Conservation (phyloP, 2,797 vertebrate genomes). For the Sebastiscus tertius region DNA sequence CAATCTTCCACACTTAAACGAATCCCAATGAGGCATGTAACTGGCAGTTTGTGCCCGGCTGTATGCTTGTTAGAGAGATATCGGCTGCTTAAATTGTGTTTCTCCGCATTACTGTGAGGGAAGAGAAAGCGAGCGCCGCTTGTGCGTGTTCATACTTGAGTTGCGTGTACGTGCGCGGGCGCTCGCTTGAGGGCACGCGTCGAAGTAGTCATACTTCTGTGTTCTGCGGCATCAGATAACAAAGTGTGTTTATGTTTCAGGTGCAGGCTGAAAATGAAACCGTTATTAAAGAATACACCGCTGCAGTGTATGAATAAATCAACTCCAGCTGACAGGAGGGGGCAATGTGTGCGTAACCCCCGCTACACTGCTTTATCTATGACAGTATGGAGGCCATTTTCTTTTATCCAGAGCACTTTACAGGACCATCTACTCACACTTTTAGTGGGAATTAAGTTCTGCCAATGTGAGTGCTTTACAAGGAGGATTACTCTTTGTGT, state of each 20-base stretch:
- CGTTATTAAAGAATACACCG: conserved; percentile 58
- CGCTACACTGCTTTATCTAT: not conserved
- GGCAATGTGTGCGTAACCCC: conserved; percentile 11
- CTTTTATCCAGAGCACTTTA: conserved; percentile 16
- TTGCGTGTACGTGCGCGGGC: not conserved
- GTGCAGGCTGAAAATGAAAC: conserved; percentile 64
- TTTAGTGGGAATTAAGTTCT: conserved; percentile 11
- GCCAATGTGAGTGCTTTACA: not conserved
- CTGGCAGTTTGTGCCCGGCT: conserved; percentile 51
- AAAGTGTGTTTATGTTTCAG: conserved; percentile 67
- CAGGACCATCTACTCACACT: not conserved
- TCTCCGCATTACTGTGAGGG: conserved; percentile 22
- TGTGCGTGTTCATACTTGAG: conserved; percentile 1
- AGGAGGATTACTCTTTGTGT: conserved; percentile 24
- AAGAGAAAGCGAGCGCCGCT: not conserved
- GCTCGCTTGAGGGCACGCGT: not conserved
- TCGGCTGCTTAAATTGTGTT: conserved; percentile 32
- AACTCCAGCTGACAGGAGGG: conserved; percentile 18
- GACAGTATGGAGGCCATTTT: not conserved
- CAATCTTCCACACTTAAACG: conserved; percentile 65
- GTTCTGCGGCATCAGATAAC: conserved; percentile 36
- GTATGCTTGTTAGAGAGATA: conserved; percentile 62
- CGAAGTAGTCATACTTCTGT: conserved; percentile 18
- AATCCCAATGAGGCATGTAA: conserved; percentile 74
- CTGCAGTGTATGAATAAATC: conserved; percentile 63